Evolutionary conservation across 2,888 invertebrate species (phyloP), one percentile per base, ranked within the genome.

Genomic region (Vanessa cardui): DNA sequence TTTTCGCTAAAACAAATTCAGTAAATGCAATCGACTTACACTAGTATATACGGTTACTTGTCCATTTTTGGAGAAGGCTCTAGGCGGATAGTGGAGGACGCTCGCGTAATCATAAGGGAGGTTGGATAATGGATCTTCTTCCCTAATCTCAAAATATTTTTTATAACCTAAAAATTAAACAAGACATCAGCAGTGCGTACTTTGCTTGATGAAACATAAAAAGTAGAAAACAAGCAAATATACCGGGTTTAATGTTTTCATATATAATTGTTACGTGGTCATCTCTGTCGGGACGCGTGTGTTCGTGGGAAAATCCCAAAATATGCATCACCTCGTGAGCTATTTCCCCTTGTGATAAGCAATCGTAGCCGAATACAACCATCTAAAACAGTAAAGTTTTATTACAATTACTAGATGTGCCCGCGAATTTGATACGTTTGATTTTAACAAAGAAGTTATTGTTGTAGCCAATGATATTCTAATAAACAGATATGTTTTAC

Each of bases 321-420:
- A 95, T 94, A 76, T 97, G 97, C 96, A 97, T 96, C 71, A 97
- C 85, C 81, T 97, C 97, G 78, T 97, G 97, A 15, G 95, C 88
- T 7, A 96, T 93, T 2, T 96, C 97, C 8, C 97, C 97, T 18
- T 93, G 86, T 54, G 94, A 94, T 70, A 94, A 89, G 73, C 92
- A 92, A 67, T 91, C 84, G 72, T 92, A 92, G 0, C 92, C 92
- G 7, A 92, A 81, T 0, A 90, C 87, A 20, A 89, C 83, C 83
- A 88, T 84, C 92, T 92, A 76, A 16, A 47, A 39, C 4, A 3
- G 12, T 3, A 12, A 39, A 39, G 3, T 12, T 39, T 39, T 39
- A 12, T 4, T 39, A 39, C 4, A 26, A 26, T 26, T 26, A 1
- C n/a, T n/a, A n/a, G n/a, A n/a, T n/a, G n/a, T n/a, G n/a, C n/a